Evolutionary conservation across 2,888 invertebrate species (phyloP).

Genomic region (Polydrusus tereticollis): DNA sequence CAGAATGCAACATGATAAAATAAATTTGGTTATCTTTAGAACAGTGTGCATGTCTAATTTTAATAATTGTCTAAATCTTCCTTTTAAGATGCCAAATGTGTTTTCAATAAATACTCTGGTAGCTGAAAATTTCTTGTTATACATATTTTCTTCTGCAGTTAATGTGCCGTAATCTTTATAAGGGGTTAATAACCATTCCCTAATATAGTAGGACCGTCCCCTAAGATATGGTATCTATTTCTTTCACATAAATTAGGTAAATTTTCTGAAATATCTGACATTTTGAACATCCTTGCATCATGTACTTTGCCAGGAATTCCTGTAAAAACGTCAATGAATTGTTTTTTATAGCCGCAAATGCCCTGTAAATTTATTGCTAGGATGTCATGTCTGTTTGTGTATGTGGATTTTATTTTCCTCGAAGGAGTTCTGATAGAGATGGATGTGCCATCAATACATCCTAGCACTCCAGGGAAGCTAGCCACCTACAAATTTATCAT

Average conservation of each 20-base stretch:
- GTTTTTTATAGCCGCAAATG: constrained; percentile 55
- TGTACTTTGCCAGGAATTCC: constrained; percentile 58
- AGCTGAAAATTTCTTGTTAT: constrained; percentile 55
- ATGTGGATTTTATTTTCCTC: constrained; percentile 58
- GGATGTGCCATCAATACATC: constrained; percentile 52
- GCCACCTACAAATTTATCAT: constrained; percentile 12
- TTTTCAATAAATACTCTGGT: constrained; percentile 59
- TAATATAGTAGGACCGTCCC: constrained; percentile 55
- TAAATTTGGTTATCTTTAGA: not conserved
- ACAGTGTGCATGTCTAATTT: not conserved
- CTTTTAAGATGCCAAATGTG: constrained; percentile 57
- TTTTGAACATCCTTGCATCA: constrained; percentile 53
- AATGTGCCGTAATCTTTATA: constrained; percentile 56
- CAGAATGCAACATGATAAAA: constrained; percentile 10
- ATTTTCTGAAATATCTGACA: constrained; percentile 48
- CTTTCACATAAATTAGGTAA: not conserved
- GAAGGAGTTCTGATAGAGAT: constrained; percentile 55
- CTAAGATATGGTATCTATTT: constrained; percentile 53
- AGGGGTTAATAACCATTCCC: constrained; percentile 54
- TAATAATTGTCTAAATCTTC: not conserved
- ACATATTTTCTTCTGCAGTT: constrained; percentile 52
- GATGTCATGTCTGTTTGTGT: constrained; percentile 34
- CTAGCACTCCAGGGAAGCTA: constrained; percentile 49
- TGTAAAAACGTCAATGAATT: constrained; percentile 55
- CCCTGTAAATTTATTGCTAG: constrained; percentile 58